These are phyloP conservation scores for Aplysia californica DNA, from an alignment of 1,140 invertebrate genomes.

Conservation along the genomic window DNA sequence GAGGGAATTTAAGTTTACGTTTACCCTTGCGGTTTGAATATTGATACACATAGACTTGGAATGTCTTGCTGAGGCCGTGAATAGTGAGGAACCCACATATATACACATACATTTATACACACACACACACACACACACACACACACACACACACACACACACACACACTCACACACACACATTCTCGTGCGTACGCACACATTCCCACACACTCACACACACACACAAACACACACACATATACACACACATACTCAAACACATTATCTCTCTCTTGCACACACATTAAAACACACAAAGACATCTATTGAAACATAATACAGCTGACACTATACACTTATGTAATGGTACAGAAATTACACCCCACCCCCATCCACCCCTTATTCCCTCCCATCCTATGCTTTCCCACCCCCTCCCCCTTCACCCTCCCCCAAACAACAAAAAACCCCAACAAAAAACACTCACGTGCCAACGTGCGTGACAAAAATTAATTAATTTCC, in stretches of 20 bases:
- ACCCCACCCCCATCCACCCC: too few relatives aligned
- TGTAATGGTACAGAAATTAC: too few relatives aligned
- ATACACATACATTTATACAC: neutral
- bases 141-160: neutral
- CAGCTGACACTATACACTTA: too few relatives aligned
- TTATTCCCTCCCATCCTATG: too few relatives aligned
- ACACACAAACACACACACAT: neutral
- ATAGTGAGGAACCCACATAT: conserved; percentile 3
- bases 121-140: neutral
- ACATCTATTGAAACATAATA: neutral
- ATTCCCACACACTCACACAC: neutral
- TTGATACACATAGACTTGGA: too few relatives aligned
- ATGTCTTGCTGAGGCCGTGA: too few relatives aligned
- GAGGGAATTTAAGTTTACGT: too few relatives aligned
- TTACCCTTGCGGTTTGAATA: too few relatives aligned
- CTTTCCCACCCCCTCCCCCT: too few relatives aligned
- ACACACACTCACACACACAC: neutral
- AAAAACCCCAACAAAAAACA: neutral
- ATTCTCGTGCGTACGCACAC: neutral
- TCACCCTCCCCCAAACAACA: too few relatives aligned
- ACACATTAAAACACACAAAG: neutral
- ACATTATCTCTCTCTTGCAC: neutral
- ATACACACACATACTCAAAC: neutral
- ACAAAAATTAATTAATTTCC: too few relatives aligned
- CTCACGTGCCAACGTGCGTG: neutral